These are phyloP conservation scores for Chaetodon trifascialis DNA, from an alignment of 2,113 vertebrate species.

Conservation along the genomic window DNA sequence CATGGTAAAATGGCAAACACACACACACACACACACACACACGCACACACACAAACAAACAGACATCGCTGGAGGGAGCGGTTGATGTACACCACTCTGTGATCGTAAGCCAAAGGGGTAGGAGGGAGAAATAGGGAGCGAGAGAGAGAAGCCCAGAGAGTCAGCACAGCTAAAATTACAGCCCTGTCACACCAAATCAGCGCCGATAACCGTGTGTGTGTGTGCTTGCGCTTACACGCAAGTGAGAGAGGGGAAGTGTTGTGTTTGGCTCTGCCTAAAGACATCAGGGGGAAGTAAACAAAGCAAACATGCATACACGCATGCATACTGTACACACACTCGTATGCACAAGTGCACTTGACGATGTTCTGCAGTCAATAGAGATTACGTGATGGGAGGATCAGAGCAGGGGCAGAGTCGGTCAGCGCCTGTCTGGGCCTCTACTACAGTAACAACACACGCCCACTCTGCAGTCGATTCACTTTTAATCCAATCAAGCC, in stretches of 20 bases:
- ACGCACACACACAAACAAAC: slow-evolving; percentile 41
- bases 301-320: slow-evolving; percentile 33
- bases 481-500: slow-evolving; percentile 12
- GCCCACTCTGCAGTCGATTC: background rate
- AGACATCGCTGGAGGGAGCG: slow-evolving; percentile 54
- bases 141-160: slow-evolving; percentile 64
- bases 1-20: slow-evolving; percentile 55
- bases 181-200: slow-evolving; percentile 75
- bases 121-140: slow-evolving; percentile 42
- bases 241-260: slow-evolving; percentile 57
- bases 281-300: slow-evolving; percentile 63
- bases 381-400: slow-evolving; percentile 31
- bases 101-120: slow-evolving; percentile 67
- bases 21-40: slow-evolving; percentile 25
- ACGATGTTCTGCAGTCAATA: slow-evolving; percentile 44
- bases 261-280: slow-evolving; percentile 63
- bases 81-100: slow-evolving; percentile 68
- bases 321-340: slow-evolving; percentile 14
- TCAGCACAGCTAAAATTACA: slow-evolving; percentile 80
- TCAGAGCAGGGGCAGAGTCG: slow-evolving; percentile 4
- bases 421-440: slow-evolving; percentile 9
- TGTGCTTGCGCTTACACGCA: slow-evolving; percentile 21
- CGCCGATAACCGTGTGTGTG: slow-evolving; percentile 56
- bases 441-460: background rate
- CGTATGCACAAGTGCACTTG: background rate